Percentiles rank a stretch among this genome's conserved stretches.
These are phyloP conservation scores for Taenioides sp. DNA, from an alignment of 2,797 vertebrate genomes.

Conservation along the genomic window DNA sequence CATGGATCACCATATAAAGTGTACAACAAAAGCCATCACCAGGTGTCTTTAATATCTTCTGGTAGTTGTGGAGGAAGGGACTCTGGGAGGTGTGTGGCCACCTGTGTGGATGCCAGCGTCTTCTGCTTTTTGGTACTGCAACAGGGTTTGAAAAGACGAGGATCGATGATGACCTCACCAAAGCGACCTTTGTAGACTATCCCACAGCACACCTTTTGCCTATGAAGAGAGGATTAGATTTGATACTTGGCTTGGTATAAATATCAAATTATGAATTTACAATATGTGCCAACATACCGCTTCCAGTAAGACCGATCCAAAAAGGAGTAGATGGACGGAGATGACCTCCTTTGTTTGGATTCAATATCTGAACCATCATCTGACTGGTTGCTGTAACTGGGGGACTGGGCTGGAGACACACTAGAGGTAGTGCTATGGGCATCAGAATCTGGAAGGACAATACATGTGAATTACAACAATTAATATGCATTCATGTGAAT, in stretches of 20 bases:
- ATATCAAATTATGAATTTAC: neutral
- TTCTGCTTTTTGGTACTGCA: conserved; percentile 80
- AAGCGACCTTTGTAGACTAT: conserved; percentile 85
- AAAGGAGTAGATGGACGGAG: conserved; percentile 80
- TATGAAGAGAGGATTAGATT: conserved; percentile 28
- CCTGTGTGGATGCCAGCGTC: conserved; percentile 64
- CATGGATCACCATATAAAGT: conserved; percentile 61
- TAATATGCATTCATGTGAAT: neutral
- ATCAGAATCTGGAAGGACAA: conserved; percentile 76
- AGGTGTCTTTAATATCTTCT: conserved; percentile 74
- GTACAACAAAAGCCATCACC: conserved; percentile 70
- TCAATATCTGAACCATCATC: conserved; percentile 84
- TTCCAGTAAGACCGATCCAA: conserved; percentile 86
- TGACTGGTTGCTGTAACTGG: conserved; percentile 83
- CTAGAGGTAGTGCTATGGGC: conserved; percentile 85
- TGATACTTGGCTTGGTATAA: neutral
- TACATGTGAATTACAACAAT: neutral
- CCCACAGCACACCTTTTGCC: conserved; percentile 85
- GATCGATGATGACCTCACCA: conserved; percentile 85
- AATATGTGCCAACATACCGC: conserved; percentile 54
- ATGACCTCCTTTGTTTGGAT: conserved; percentile 77
- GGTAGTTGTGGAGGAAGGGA: conserved; percentile 62
- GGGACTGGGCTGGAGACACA: conserved; percentile 82
- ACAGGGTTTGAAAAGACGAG: conserved; percentile 85
- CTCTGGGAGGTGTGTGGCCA: conserved; percentile 63